Evolutionary conservation across 2,113 vertebrate species (phyloP).

Genomic region (Microcebus jonahi): DNA sequence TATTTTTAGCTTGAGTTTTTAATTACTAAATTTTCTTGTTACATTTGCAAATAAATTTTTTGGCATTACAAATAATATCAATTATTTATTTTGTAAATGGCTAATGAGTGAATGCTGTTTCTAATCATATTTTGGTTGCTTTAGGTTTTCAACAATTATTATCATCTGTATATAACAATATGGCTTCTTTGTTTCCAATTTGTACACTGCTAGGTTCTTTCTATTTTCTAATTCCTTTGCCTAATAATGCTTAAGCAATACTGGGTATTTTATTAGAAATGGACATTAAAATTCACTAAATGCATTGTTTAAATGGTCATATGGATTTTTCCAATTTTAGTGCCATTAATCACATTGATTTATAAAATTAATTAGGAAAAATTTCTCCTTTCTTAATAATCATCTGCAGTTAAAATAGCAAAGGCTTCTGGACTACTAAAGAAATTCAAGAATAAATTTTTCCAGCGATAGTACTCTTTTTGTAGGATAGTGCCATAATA

Average conservation of each 20-base stretch:
- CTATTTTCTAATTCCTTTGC: background rate
- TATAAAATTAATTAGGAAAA: background rate
- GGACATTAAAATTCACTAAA: background rate
- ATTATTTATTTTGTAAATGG: background rate
- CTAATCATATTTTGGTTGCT: background rate
- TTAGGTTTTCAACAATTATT: background rate
- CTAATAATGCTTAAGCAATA: background rate
- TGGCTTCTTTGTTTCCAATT: background rate
- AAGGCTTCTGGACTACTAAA: background rate
- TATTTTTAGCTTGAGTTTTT: background rate
- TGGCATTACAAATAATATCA: background rate
- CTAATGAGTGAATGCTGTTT: background rate
- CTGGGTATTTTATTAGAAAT: background rate
- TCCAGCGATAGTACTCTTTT: fast-evolving
- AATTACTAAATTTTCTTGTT: background rate
- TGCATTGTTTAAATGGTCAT: background rate
- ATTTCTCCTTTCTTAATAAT: background rate
- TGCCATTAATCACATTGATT: background rate
- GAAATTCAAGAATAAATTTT: background rate
- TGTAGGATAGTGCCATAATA: background rate
- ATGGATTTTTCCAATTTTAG: background rate
- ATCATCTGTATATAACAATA: background rate
- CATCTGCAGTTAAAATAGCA: background rate
- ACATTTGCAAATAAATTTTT: background rate
- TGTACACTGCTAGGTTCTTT: background rate